phyloP scores from a whole-genome alignment of 23 tunicate genomes.

The Styela plicata region DNA sequence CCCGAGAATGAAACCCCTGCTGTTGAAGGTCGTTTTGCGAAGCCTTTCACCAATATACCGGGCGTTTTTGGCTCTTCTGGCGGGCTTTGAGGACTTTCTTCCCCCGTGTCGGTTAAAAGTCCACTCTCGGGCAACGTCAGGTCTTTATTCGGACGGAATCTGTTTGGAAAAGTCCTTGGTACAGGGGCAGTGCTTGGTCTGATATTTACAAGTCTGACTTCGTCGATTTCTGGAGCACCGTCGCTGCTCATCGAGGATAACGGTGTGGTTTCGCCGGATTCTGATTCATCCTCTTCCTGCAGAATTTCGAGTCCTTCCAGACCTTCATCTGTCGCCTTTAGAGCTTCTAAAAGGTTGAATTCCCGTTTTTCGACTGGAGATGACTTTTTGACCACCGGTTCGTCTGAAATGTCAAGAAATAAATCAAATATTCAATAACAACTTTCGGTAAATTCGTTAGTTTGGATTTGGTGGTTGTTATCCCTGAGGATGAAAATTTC shows the following conservation, averaged over 20 bases:
- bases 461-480: too few species aligned
- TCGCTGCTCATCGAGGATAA: slow-evolving; percentile 22
- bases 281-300: slow-evolving; percentile 21
- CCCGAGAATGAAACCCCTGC: background rate
- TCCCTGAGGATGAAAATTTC: too few species aligned
- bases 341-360: slow-evolving; percentile 1
- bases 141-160: background rate
- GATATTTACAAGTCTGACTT: slow-evolving; percentile 37
- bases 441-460: too few species aligned
- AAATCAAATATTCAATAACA: too few species aligned
- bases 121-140: background rate
- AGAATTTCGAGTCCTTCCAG: slow-evolving; percentile 33
- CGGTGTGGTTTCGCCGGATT: background rate
- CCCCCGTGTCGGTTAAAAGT: background rate
- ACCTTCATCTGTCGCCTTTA: slow-evolving; percentile 16
- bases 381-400: background rate
- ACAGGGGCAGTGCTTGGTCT: slow-evolving; percentile 85
- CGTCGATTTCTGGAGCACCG: slow-evolving; percentile 38
- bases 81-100: background rate
- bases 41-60: background rate
- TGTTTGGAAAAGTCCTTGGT: background rate
- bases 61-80: slow-evolving; percentile 6
- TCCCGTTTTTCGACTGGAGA: background rate
- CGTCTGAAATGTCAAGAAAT: background rate
- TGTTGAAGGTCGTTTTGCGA: slow-evolving; percentile 1